Conservation (phyloP, 2,113 vertebrate genomes). For the Hylia prasina region DNA sequence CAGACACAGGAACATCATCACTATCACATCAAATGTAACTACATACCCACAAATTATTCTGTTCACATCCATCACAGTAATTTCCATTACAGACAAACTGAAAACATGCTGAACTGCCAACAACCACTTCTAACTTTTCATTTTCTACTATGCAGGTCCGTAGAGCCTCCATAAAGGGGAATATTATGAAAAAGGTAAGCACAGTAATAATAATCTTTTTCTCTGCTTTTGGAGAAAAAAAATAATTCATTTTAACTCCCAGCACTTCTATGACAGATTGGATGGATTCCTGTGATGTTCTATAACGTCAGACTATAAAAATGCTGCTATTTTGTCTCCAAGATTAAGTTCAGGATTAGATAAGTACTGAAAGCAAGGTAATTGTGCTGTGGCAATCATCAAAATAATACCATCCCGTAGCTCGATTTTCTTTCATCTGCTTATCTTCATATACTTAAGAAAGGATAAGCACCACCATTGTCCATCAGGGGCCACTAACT, state of each 20-base stretch:
- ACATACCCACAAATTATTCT: not conserved
- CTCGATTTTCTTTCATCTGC: accelerated
- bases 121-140: not conserved
- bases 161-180: not conserved
- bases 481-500: not conserved
- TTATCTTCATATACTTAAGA: not conserved
- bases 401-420: not conserved
- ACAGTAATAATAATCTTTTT: not conserved
- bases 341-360: not conserved
- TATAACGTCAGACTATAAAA: not conserved
- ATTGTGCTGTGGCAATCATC: not conserved
- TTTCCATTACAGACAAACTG: not conserved
- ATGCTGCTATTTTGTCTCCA: not conserved
- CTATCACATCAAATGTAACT: not conserved
- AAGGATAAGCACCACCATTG: not conserved
- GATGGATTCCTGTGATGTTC: not conserved
- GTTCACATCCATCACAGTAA: not conserved
- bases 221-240: accelerated
- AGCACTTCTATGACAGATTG: not conserved
- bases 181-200: not conserved
- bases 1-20: not conserved
- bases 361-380: not conserved
- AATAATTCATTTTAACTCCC: not conserved
- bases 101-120: not conserved
- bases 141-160: not conserved